phyloP scores from a whole-genome alignment of 2,888 invertebrate species.

The Clistopyga incitator region DNA sequence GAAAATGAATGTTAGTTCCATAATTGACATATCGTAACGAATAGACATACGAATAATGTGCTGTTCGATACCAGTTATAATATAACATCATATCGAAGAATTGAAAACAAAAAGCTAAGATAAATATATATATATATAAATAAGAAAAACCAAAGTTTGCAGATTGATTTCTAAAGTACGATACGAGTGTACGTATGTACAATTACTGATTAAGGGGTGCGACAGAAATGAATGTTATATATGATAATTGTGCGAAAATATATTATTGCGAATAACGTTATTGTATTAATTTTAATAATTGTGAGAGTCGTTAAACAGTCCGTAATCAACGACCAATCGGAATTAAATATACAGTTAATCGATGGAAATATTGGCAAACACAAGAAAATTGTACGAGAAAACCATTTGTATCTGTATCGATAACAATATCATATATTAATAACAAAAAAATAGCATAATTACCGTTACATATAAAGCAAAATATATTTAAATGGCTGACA shows the following conservation, averaged over 20 bases:
- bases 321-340: constrained; percentile 52
- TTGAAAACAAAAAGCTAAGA: not conserved
- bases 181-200: constrained; percentile 46
- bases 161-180: constrained; percentile 41
- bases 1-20: constrained; percentile 42
- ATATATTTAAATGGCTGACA: constrained; percentile 76
- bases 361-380: constrained; percentile 27
- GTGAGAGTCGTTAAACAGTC: constrained; percentile 34
- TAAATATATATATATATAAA: no score
- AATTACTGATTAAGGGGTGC: constrained; percentile 49
- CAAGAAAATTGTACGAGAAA: constrained; percentile 49
- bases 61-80: constrained; percentile 59
- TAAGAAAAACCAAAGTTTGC: constrained; percentile 22
- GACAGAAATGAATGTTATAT: constrained; percentile 12
- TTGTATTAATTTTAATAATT: constrained; percentile 48
- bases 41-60: constrained; percentile 54
- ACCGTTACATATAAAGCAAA: constrained; percentile 55
- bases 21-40: constrained; percentile 69
- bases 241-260: constrained; percentile 25
- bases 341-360: constrained; percentile 32
- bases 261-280: constrained; percentile 11
- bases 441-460: constrained; percentile 48
- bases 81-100: constrained; percentile 36
- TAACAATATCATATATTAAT: constrained; percentile 45
- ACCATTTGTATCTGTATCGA: constrained; percentile 40